Conservation (phyloP, 2,797 vertebrate genomes). For the Sarcoramphus papa region DNA sequence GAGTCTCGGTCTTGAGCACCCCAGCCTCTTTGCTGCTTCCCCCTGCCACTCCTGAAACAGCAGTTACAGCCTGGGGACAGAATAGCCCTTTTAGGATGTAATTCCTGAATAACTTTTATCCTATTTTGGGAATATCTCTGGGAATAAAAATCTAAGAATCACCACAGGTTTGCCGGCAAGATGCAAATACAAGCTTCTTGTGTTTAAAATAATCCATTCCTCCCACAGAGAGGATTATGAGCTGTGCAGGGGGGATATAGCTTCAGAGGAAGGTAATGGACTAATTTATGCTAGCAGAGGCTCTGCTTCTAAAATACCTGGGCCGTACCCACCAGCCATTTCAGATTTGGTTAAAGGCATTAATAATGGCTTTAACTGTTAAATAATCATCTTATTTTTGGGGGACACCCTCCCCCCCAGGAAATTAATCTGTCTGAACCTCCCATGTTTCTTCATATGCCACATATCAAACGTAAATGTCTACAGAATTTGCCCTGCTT, state of each 20-base stretch:
- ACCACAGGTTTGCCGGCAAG: neutral
- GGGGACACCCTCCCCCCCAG: fast-evolving
- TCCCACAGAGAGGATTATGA: neutral
- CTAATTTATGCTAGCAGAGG: neutral
- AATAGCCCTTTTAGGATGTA: neutral
- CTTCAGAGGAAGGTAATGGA: neutral
- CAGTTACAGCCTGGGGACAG: neutral
- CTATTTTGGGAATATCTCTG: neutral
- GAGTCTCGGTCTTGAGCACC: neutral
- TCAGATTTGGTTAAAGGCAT: neutral
- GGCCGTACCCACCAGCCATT: neutral
- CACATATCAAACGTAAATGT: neutral
- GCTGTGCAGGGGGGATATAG: neutral
- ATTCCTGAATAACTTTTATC: neutral
- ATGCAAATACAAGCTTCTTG: neutral
- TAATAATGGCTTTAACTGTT: neutral
- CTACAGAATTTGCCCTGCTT: neutral
- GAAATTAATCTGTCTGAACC: neutral
- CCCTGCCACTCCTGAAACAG: neutral
- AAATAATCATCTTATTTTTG: neutral
- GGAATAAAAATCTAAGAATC: neutral
- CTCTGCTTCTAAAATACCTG: neutral
- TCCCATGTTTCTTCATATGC: neutral
- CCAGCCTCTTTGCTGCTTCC: neutral
- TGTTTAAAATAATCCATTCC: neutral